phyloP scores from a whole-genome alignment of 1,140 invertebrate genomes.

The Cyclargus thomasi region DNA sequence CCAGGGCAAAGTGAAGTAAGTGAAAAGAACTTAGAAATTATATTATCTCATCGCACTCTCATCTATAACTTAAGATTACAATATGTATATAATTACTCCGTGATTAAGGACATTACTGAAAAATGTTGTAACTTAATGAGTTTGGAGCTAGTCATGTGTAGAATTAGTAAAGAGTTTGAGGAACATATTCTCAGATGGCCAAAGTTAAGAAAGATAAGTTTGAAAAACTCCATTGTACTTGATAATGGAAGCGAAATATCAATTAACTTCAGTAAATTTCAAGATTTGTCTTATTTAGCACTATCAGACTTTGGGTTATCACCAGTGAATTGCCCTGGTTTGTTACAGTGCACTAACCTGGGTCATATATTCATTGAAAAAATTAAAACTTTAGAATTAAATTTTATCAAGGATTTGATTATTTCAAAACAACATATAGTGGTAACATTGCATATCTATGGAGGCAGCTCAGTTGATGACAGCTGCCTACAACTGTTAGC shows the following conservation, averaged over 20 bases:
- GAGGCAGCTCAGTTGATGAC: slow-evolving; percentile 55
- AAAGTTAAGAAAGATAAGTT: slow-evolving; percentile 52
- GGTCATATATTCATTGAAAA: slow-evolving; percentile 64
- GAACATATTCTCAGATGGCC: slow-evolving; percentile 50
- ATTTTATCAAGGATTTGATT: slow-evolving; percentile 55
- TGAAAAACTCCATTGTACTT: slow-evolving; percentile 56
- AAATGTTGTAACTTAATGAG: slow-evolving; percentile 54
- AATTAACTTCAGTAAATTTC: slow-evolving; percentile 52
- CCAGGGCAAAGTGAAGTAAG: slow-evolving; percentile 52
- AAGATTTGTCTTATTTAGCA: slow-evolving; percentile 49
- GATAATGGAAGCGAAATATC: slow-evolving; percentile 38
- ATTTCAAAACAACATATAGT: slow-evolving; percentile 46
- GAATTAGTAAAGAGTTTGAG: slow-evolving; percentile 54
- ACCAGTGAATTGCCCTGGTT: slow-evolving; percentile 46
- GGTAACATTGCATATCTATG: slow-evolving; percentile 58
- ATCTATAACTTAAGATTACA: slow-evolving; percentile 55
- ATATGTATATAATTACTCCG: slow-evolving; percentile 57
- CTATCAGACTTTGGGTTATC: slow-evolving; percentile 68
- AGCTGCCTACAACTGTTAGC: slow-evolving; percentile 48
- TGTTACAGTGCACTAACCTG: slow-evolving; percentile 54
- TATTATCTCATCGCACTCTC: slow-evolving; percentile 44
- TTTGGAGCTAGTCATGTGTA: slow-evolving; percentile 61
- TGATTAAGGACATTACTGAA: slow-evolving; percentile 48
- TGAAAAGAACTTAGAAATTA: slow-evolving; percentile 49
- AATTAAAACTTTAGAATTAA: slow-evolving; percentile 51